Conservation (phyloP, 1,140 invertebrate species). For the Stenopsyche tienmushanensis region DNA sequence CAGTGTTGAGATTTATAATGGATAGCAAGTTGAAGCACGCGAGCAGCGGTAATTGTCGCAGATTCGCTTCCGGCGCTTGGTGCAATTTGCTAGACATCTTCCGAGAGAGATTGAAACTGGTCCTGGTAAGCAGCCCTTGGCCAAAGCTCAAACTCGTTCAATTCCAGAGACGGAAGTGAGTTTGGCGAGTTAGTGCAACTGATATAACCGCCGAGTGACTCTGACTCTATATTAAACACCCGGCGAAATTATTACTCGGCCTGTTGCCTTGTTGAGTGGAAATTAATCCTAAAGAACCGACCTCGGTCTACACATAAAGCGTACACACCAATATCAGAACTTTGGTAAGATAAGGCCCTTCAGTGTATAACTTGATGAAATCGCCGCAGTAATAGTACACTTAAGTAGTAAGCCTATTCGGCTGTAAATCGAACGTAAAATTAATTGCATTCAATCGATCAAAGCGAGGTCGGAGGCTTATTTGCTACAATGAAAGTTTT, state of each 20-base stretch:
- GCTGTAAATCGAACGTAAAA: too few relatives aligned
- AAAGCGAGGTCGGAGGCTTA: too few relatives aligned
- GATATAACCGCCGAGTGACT: not conserved
- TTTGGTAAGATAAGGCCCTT: too few relatives aligned
- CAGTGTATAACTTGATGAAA: too few relatives aligned
- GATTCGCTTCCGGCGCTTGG: slow-evolving; percentile 1
- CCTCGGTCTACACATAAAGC: too few relatives aligned
- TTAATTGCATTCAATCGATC: too few relatives aligned
- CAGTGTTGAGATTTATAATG: not conserved
- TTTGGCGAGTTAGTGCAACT: not conserved
- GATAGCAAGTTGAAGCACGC: not conserved
- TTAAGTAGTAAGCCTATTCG: too few relatives aligned
- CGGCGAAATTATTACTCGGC: slow-evolving; percentile 20
- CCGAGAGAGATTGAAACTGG: not conserved
- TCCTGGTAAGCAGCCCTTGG: not conserved
- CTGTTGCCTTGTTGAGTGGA: slow-evolving; percentile 27
- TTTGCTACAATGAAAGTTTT: too few relatives aligned
- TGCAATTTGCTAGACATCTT: not conserved
- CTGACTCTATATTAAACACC: slow-evolving; percentile 13
- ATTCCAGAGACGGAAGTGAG: not conserved
- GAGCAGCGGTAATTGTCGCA: slow-evolving; percentile 3
- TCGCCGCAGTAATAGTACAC: too few relatives aligned
- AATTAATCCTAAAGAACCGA: slow-evolving; percentile 23
- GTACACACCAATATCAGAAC: too few relatives aligned
- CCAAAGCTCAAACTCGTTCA: not conserved